These are phyloP conservation scores for Brenthis daphne DNA, from an alignment of 2,888 invertebrate genomes.

Conservation along the genomic window DNA sequence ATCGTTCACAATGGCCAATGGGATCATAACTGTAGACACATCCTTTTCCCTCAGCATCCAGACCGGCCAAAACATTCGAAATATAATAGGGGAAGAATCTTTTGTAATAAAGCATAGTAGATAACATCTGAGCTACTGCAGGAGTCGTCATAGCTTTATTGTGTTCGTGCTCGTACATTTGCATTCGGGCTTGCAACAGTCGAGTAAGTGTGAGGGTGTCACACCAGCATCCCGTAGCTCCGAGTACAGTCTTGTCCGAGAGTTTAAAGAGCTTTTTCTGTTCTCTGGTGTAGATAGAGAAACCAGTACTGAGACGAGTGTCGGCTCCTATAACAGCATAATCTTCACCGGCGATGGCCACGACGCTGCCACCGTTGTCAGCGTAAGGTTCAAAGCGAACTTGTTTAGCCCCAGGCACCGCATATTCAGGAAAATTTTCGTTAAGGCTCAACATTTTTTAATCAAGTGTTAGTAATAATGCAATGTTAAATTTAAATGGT, in stretches of 20 bases:
- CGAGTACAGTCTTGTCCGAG: conserved; percentile 93
- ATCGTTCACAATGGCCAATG: conserved; percentile 95
- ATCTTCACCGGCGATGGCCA: conserved; percentile 97
- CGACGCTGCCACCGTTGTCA: conserved; percentile 90
- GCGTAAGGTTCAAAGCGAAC: conserved; percentile 79
- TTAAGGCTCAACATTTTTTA: conserved; percentile 60
- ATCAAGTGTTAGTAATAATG: conserved; percentile 10
- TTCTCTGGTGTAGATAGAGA: conserved; percentile 93
- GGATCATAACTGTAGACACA: conserved; percentile 98
- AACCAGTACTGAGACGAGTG: conserved; percentile 95
- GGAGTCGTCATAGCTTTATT: conserved; percentile 95
- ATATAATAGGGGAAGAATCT: conserved; percentile 99
- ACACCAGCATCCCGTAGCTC: conserved; percentile 98
- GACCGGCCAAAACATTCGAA: conserved; percentile 95
- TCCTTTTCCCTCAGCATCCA: conserved; percentile 96
- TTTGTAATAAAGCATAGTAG: conserved; percentile 97
- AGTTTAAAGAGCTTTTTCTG: conserved; percentile 93
- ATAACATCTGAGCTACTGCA: conserved; percentile 97
- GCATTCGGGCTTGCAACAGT: conserved; percentile 91
- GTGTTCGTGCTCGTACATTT: conserved; percentile 97
- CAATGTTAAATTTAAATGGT: not conserved
- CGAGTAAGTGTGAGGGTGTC: conserved; percentile 96
- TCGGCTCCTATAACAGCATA: conserved; percentile 98
- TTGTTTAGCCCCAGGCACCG: conserved; percentile 78
- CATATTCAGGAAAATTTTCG: conserved; percentile 73